These are phyloP conservation scores for Chelidonichthys spinosus DNA, from an alignment of 2,797 vertebrate species.

Conservation along the genomic window DNA sequence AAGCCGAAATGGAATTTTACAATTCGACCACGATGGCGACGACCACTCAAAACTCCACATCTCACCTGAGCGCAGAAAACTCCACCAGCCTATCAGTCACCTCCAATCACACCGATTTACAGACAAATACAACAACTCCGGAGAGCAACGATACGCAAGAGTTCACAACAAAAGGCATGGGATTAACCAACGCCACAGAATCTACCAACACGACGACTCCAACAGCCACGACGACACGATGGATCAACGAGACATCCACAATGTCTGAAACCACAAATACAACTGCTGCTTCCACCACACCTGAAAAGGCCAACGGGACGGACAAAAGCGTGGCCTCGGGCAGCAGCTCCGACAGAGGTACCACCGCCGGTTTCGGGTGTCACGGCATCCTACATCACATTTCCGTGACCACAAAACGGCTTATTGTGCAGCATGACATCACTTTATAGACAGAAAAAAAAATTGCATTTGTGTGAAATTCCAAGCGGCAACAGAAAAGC, in stretches of 20 bases:
- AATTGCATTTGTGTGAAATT: not conserved
- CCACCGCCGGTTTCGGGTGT: slow-evolving; percentile 34
- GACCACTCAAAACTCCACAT: slow-evolving; percentile 2
- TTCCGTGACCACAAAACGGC: slow-evolving; percentile 18
- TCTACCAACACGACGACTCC: not conserved
- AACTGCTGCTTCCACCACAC: not conserved
- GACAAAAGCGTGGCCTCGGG: slow-evolving; percentile 25
- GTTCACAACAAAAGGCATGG: not conserved
- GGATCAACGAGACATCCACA: not conserved
- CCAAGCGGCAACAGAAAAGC: not conserved
- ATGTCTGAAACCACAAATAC: slow-evolving; percentile 28
- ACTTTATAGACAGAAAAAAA: slow-evolving; percentile 3
- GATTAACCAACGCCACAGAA: not conserved
- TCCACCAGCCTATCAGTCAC: slow-evolving; percentile 14
- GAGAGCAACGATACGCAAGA: slow-evolving; percentile 6
- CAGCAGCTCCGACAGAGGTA: slow-evolving; percentile 71
- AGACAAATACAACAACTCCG: slow-evolving; percentile 34
- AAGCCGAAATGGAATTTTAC: slow-evolving; percentile 2
- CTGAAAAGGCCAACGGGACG: slow-evolving; percentile 52
- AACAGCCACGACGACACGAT: slow-evolving; percentile 18
- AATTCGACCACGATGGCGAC: not conserved
- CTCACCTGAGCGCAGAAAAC: not conserved
- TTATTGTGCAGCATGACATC: slow-evolving; percentile 6
- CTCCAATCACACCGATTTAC: slow-evolving; percentile 23
- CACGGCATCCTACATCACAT: slow-evolving; percentile 13